Evolutionary conservation across 2,113 vertebrate genomes (phyloP), one percentile per base, ranked within the genome.

Genomic region (Callocephalon fimbriatum): DNA sequence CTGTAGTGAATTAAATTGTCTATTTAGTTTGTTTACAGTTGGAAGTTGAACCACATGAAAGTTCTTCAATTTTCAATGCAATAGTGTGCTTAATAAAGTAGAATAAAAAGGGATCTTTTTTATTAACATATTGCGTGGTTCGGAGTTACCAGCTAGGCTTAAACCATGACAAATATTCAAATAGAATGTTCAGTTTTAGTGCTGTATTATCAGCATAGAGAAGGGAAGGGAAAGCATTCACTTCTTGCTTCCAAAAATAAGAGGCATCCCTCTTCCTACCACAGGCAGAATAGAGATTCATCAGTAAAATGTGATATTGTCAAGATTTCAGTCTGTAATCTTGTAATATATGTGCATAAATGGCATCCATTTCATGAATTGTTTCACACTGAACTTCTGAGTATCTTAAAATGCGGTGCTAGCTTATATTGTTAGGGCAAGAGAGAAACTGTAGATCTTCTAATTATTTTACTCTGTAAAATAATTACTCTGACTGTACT

Each of bases 171-270:
- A 40, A 40, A 53, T 68, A 73, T 77, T 90, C 61, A 84, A 45
- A 68, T 77, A 20, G 95, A 95, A 91, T 75, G 32, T 80, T 96
- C 74, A 2, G 80, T 72, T 95, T 93, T 88, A 80, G 71, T 88
- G 82, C 83, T 91, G 78, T 75, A 65, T 94, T 95, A 93, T 95
- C 92, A 92, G 84, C 75, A 85, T 12, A 92, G 91, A 88, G 86
- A 94, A 92, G 32, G 58, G 68, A 95, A 97, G 95, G 96, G 93
- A 97, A 97, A 93, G 90, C 91, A 86, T 95, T 97, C 85, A 78
- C 79, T 96, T 96, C 95, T 96, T 86, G 86, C 95, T 98, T 98
- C 97, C 95, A 98, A 94, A 97, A 96, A 96, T 97, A 95, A 88
- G 93, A 97, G 72, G 77, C 71, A 2, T 97, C 97, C 86, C 76